Evolutionary conservation across 2,113 vertebrate species (phyloP).

Genomic region (Zootoca vivipara): DNA sequence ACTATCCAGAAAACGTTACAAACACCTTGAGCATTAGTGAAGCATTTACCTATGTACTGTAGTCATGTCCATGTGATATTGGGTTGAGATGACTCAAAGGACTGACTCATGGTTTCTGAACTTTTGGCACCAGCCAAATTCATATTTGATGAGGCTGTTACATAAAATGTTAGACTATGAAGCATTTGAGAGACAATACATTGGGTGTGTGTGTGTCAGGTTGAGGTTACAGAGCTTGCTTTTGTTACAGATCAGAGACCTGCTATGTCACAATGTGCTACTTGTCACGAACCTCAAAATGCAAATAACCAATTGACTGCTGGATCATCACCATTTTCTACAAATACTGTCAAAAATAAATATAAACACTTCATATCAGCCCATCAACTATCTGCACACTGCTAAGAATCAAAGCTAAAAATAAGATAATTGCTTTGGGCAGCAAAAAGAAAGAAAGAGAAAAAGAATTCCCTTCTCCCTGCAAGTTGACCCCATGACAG

Average conservation of each 20-base stretch:
- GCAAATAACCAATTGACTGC: not conserved
- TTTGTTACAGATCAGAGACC: not conserved
- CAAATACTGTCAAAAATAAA: conserved; percentile 4
- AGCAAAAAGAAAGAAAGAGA: not conserved
- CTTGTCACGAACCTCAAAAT: not conserved
- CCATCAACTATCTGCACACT: not conserved
- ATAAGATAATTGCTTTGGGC: not conserved
- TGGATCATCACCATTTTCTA: conserved; percentile 4
- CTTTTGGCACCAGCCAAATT: not conserved
- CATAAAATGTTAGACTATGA: not conserved
- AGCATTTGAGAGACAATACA: not conserved
- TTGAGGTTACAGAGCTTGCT: not conserved
- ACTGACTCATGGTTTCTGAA: not conserved
- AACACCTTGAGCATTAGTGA: not conserved
- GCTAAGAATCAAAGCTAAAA: conserved; percentile 2
- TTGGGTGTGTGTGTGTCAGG: not conserved
- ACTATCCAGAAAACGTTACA: not conserved
- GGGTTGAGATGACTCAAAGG: not conserved
- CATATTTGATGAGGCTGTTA: not conserved
- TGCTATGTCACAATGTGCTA: not conserved
- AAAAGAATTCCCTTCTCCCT: not conserved
- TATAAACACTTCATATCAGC: not conserved
- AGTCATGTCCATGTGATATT: not conserved
- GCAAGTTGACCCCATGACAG: not conserved
- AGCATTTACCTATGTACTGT: not conserved